These are phyloP conservation scores for Apocrypta bakeri DNA, from an alignment of 1,140 invertebrate species.

Conservation along the genomic window DNA sequence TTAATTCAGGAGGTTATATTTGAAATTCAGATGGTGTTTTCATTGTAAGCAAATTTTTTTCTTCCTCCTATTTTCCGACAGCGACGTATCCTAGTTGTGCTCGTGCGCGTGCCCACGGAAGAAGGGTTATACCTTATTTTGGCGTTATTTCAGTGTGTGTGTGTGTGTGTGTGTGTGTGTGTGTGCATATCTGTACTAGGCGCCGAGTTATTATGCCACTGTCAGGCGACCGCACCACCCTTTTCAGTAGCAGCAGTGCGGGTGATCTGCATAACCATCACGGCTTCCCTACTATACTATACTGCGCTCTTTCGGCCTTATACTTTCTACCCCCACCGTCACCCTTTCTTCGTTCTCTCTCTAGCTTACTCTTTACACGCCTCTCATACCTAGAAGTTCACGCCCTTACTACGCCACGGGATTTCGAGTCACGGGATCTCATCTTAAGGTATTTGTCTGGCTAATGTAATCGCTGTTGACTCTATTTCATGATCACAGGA, in stretches of 20 bases:
- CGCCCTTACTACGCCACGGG: background rate
- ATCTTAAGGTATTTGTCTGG: background rate
- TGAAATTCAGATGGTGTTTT: slow-evolving; percentile 53
- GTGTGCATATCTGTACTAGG: background rate
- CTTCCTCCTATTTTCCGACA: slow-evolving; percentile 36
- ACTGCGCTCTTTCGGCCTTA: slow-evolving; percentile 6
- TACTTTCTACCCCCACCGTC: slow-evolving; percentile 33
- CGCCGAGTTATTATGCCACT: slow-evolving; percentile 61
- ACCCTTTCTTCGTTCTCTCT: slow-evolving; percentile 17
- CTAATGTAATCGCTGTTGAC: background rate
- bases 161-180: background rate
- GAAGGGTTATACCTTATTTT: slow-evolving; percentile 53
- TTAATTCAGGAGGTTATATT: slow-evolving; percentile 48
- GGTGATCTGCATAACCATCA: slow-evolving; percentile 68
- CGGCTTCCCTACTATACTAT: slow-evolving; percentile 52
- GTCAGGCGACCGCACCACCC: slow-evolving; percentile 61
- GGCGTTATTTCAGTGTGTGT: slow-evolving; percentile 47
- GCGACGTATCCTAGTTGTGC: slow-evolving; percentile 6
- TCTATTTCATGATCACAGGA: background rate
- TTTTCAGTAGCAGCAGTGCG: slow-evolving; percentile 41
- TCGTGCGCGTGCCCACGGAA: background rate
- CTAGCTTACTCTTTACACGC: background rate
- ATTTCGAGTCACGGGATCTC: background rate
- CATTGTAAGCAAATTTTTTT: slow-evolving; percentile 54
- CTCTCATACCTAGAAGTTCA: background rate